A percentile compares a stretch with the other conserved stretches of the same genome.
Evolutionary conservation across 2,888 invertebrate species (phyloP).

Genomic region (Mesochorus sp.): DNA sequence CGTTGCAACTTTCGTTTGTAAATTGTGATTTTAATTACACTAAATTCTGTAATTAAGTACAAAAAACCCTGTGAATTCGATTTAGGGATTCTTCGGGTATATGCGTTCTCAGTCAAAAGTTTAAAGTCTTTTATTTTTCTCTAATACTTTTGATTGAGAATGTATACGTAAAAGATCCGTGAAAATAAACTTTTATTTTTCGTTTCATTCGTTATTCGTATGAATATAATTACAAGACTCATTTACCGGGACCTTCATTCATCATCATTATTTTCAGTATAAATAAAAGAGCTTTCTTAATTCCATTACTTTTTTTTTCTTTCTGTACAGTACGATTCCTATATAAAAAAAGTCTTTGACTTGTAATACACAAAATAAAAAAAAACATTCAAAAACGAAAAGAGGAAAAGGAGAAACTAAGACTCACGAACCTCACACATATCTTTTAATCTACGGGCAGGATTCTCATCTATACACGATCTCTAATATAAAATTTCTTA

Average conservation of each 20-base stretch:
- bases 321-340: constrained; percentile 66
- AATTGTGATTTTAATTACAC: constrained; percentile 52
- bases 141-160: too few relatives aligned
- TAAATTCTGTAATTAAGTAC: constrained; percentile 62
- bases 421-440: constrained; percentile 74
- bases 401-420: constrained; percentile 74
- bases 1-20: constrained; percentile 57
- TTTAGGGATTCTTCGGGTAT: too few relatives aligned
- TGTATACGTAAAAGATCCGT: too few relatives aligned
- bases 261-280: constrained; percentile 34
- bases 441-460: constrained; percentile 74
- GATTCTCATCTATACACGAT: constrained; percentile 77
- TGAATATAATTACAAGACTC: constrained; percentile 50
- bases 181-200: too few relatives aligned
- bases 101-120: too few relatives aligned
- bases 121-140: constrained; percentile 63
- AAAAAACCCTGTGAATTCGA: constrained; percentile 74
- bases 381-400: constrained; percentile 69
- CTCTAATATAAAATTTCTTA: constrained; percentile 76
- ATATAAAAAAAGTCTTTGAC: constrained; percentile 73
- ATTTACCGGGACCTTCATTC: neutral
- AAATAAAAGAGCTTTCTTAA: constrained; percentile 60
- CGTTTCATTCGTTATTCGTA: constrained; percentile 31
- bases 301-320: constrained; percentile 36
- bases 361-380: constrained; percentile 76